phyloP scores from a whole-genome alignment of 2,888 invertebrate genomes.

The Lasioglossum malachurum region DNA sequence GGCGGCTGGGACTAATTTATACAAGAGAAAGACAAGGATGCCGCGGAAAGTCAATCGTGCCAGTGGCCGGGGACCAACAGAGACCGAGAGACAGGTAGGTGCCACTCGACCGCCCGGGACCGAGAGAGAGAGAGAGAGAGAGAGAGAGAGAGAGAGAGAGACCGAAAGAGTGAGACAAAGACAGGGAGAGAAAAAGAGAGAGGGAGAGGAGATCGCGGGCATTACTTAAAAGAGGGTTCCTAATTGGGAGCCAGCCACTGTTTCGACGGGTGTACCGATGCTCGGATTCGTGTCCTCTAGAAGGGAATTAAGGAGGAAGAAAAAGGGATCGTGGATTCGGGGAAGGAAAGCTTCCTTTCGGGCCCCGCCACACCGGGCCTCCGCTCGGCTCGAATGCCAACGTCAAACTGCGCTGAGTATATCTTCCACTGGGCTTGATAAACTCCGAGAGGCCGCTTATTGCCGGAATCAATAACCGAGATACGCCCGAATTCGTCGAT shows the following conservation, averaged over 20 bases:
- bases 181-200: slow-evolving; percentile 29
- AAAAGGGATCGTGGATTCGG: slow-evolving; percentile 53
- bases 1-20: slow-evolving; percentile 85
- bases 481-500: not conserved
- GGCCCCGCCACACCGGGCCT: not conserved
- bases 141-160: no score
- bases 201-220: slow-evolving; percentile 65
- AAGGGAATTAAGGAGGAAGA: slow-evolving; percentile 58
- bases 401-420: slow-evolving; percentile 32
- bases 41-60: slow-evolving; percentile 78
- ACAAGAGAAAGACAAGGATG: slow-evolving; percentile 83
- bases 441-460: slow-evolving; percentile 7
- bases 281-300: slow-evolving; percentile 69
- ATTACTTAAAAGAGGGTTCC: slow-evolving; percentile 80
- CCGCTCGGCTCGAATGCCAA: slow-evolving; percentile 28
- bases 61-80: slow-evolving; percentile 40
- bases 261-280: slow-evolving; percentile 75
- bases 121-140: slow-evolving; percentile 15
- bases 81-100: slow-evolving; percentile 44
- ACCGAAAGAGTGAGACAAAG: slow-evolving; percentile 8
- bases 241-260: slow-evolving; percentile 84
- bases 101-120: slow-evolving; percentile 15
- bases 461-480: slow-evolving; percentile 12
- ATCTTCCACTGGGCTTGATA: slow-evolving; percentile 28
- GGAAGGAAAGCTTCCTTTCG: slow-evolving; percentile 56